Conservation (phyloP, 2,888 invertebrate genomes). For the Perdita meconis region DNA sequence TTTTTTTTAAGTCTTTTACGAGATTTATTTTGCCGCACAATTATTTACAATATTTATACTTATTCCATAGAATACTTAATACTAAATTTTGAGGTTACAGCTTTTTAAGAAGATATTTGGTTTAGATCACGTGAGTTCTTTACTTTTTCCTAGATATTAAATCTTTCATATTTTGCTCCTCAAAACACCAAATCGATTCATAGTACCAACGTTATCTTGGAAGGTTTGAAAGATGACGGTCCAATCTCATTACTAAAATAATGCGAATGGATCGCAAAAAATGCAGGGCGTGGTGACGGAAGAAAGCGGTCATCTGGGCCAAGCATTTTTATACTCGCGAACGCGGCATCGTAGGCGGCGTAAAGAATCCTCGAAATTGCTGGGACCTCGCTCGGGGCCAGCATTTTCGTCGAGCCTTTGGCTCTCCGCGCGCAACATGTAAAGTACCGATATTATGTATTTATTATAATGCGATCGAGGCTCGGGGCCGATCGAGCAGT, state of each 20-base stretch:
- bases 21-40: too few relatives aligned
- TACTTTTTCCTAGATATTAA: too few relatives aligned
- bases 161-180: too few relatives aligned
- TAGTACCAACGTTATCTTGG: too few relatives aligned
- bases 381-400: conserved; percentile 62
- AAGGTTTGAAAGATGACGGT: too few relatives aligned
- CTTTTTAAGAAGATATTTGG: too few relatives aligned
- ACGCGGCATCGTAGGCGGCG: conserved; percentile 52
- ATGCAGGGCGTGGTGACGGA: conserved; percentile 57
- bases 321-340: conserved; percentile 46
- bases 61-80: too few relatives aligned
- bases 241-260: neutral
- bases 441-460: conserved; percentile 82
- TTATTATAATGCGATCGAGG: conserved; percentile 78
- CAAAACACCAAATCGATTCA: too few relatives aligned
- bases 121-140: too few relatives aligned
- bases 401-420: conserved; percentile 64
- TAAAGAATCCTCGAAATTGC: conserved; percentile 75
- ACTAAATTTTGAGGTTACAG: too few relatives aligned
- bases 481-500: conserved; percentile 54
- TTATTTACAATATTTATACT: too few relatives aligned
- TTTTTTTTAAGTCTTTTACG: too few relatives aligned
- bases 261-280: conserved; percentile 22
- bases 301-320: conserved; percentile 54
- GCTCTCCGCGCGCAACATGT: conserved; percentile 69